Evolutionary conservation across 2,888 invertebrate species (phyloP), one percentile per base, ranked within the genome.

Genomic region (Cryptocephalus moraei): DNA sequence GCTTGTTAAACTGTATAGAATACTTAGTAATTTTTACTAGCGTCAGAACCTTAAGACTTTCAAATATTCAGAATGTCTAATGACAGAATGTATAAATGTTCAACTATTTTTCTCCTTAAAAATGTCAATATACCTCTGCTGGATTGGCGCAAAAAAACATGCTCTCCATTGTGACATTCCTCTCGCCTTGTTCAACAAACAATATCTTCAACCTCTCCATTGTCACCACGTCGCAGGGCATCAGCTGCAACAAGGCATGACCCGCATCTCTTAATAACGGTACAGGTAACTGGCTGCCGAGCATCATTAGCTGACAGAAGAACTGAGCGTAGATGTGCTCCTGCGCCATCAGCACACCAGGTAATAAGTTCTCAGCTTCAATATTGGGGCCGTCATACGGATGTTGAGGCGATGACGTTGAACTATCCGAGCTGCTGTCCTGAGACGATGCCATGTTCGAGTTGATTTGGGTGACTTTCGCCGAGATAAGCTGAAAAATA

Each of bases 341-440:
- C 72, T 86, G 81, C 0, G 94, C 84, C 76, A 95, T 90, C 43
- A 90, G 73, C 60, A 94, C 92, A 48, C 95, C 94, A 9, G 95
- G 95, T 56, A 96, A 72, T 55, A 84, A 84, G 64, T 84, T 86
- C 73, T 96, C 96, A 0, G 89, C 88, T 62, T 92, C 91, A 12
- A 81, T 70, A 61, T 84, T 85, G 41, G 85, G 82, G 51, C 84
- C 82, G 66, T 88, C 87, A 59, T 86, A 88, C 0, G 86, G 84
- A 64, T 89, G 80, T 54, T 91, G 91, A 1, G 93, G 93, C 1
- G 93, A 93, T 2, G 91, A 90, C 2, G 91, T 89, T 47, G 93
- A 93, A 57, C 93, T 93, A 68, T 95, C 95, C 48, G 92, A 92
- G 63, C 91, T 92, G 47, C 92, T 91, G 66, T 95, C 96, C 46